phyloP scores from a whole-genome alignment of 2,113 vertebrate genomes.

The Phyllopteryx taeniolatus region DNA sequence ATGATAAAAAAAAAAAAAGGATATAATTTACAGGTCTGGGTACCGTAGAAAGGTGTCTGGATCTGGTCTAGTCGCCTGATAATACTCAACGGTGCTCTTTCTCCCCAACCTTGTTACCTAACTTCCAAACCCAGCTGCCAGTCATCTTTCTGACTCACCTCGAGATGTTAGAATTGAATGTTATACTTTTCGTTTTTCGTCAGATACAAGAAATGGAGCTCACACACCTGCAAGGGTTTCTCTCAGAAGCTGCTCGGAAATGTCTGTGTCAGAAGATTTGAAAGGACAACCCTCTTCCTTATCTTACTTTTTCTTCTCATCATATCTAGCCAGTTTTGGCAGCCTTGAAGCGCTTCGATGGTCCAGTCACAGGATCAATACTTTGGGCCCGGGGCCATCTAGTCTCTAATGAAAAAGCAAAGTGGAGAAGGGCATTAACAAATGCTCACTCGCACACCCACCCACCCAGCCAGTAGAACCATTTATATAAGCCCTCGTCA shows the following conservation, averaged over 20 bases:
- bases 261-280: slow-evolving; percentile 2
- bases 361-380: slow-evolving; percentile 59
- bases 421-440: slow-evolving; percentile 45
- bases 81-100: slow-evolving; percentile 7
- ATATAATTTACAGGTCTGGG: neutral
- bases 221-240: neutral
- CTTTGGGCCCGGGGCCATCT: slow-evolving; percentile 44
- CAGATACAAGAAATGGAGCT: neutral
- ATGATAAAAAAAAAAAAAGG: neutral
- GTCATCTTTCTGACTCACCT: slow-evolving; percentile 6
- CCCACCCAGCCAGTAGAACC: slow-evolving; percentile 25
- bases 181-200: neutral
- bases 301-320: slow-evolving; percentile 12
- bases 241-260: neutral
- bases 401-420: slow-evolving; percentile 46
- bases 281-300: slow-evolving; percentile 8
- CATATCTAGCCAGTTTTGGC: slow-evolving; percentile 23
- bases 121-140: slow-evolving; percentile 19
- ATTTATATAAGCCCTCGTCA: slow-evolving; percentile 8
- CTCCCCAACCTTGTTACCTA: slow-evolving; percentile 2
- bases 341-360: slow-evolving; percentile 42
- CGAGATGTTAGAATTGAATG: neutral
- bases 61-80: slow-evolving; percentile 5
- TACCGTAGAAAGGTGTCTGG: neutral
- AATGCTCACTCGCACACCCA: slow-evolving; percentile 49